Evolutionary conservation across 2,888 invertebrate species (phyloP), one percentile per base, ranked within the genome.

Genomic region (Disparrhopalites patrizii): DNA sequence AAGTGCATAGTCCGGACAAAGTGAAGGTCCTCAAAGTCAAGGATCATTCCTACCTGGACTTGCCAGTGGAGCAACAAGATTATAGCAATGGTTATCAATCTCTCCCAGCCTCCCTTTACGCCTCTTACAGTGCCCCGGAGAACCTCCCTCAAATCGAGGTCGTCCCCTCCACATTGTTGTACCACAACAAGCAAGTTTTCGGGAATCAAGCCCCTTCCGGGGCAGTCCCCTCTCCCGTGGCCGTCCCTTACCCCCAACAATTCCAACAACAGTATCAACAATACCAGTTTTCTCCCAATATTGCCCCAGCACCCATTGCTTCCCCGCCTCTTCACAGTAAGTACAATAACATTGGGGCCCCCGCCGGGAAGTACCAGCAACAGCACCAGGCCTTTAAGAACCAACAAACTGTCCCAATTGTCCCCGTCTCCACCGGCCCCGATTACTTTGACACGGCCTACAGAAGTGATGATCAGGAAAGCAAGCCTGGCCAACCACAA

Each of bases 401-500:
- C 3, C 5, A 20, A 10, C 50, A 55, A 1, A 57, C 55, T 27
- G 62, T 70, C n/a, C 70, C 70, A 18, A 28, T 51, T 5, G 68
- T 68, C 15, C 70, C 70, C 10, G 62, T 65, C n/a, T 67, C 67
- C 20, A 67, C 47, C 4, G 68, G 68, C 2, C 70, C 70, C 23
- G 70, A 70, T 52, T 70, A 70, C 57, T 70, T 70, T 33, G 65
- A 70, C 54, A 70, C 70, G 4, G 70, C 70, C 5, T 70, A 70
- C 63, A 27, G 62, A 54, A 36, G 63, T 10, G 10, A 43, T 3
- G 10, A 43, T 3, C 28, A 25, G 5, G 60, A 33, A 1, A 10
- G 18, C 25, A 25, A 33, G 10, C 28, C 18, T 8, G 10, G 18
- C 27, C 28, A 31, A 15, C 27, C 23, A 43, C 8, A 33, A 20